Evolutionary conservation across 2,888 invertebrate genomes (phyloP).

Genomic region (Drosophila pegasa): DNA sequence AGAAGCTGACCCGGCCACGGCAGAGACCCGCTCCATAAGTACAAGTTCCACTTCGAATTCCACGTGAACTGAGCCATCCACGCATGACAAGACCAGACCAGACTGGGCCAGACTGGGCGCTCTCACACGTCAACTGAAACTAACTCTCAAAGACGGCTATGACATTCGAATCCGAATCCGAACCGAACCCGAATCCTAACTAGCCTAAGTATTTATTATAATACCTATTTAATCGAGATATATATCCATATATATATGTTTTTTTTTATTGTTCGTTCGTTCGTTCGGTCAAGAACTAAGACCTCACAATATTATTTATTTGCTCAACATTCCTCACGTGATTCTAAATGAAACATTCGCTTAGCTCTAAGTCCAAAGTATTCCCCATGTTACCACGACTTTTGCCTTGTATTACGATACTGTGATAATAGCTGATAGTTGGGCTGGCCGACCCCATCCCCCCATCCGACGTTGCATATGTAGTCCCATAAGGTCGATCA

Average conservation of each 20-base stretch:
- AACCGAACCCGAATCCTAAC: conserved; percentile 36
- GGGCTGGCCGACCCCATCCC: conserved; percentile 35
- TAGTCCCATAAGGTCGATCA: conserved; percentile 17
- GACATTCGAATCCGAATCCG: conserved; percentile 30
- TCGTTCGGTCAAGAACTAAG: conserved; percentile 29
- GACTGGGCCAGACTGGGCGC: too few relatives aligned
- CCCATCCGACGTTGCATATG: conserved; percentile 31
- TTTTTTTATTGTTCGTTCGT: conserved; percentile 19
- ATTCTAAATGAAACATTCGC: conserved; percentile 38
- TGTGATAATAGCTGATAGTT: conserved; percentile 75
- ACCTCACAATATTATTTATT: conserved; percentile 55
- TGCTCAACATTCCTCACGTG: conserved; percentile 40
- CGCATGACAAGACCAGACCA: too few relatives aligned
- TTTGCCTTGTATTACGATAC: conserved; percentile 71
- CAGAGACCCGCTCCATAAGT: too few relatives aligned
- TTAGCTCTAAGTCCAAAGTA: conserved; percentile 38
- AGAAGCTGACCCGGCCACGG: too few relatives aligned
- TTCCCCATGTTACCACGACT: conserved; percentile 31
- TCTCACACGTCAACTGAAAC: conserved; percentile 43
- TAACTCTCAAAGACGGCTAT: conserved; percentile 51
- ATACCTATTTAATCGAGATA: too few relatives aligned
- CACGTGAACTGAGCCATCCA: not conserved
- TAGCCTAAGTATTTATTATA: conserved; percentile 49
- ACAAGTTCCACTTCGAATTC: conserved; percentile 3
- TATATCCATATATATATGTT: not conserved